Base-by-base conservation (phyloP, 2,113 vertebrate species). In the Pipra filicauda region DNA sequence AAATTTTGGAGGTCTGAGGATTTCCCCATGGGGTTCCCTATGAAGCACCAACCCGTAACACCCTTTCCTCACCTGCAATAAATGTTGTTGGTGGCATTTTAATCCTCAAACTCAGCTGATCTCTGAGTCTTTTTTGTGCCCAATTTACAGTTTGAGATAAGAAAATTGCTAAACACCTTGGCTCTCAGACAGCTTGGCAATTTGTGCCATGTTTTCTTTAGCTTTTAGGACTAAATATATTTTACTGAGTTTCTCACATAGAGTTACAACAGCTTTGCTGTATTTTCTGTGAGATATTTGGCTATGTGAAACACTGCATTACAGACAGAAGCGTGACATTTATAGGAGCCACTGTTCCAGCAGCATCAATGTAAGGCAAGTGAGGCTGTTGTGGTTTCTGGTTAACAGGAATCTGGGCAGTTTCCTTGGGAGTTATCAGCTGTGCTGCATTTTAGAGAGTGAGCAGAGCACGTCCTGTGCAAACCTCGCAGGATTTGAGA, bases 211-310 rank as follows among this genome's bases (percentile, higher is more conserved):
- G 15, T 65, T 72, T 75, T 49, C 46, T 78, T 78, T 31, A 33
- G 66, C 37, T 54, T 72, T 74, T 30, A 61, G 30, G 54, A 37
- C 71, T 19, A 6, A 6, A 28, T 13, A 12, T 31, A 21, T 88
- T 78, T 82, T 51, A 43, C 30, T 0, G 0, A 70, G 33, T 51
- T 52, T 49, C 65, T 89, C 74, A 52, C 35, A 48, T 0, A n/a
- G 28, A 54, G n/a, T 64, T 80, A 26, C 28, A 59, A 20, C 43
- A 83, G n/a, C 61, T 91, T 72, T 81, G 46, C 58, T 4, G 0
- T 10, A 3, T n/a, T 72, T 66, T 41, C 74, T 72, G 67, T 70
- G 58, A 67, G 59, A n/a, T 46, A 58, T 33, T n/a, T 35, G 18
- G 2, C 48, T 55, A 0, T 5, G 12, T 26, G 30, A 55, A 82